These are phyloP conservation scores for Druceiella hillmani DNA, from an alignment of 2,888 invertebrate species.

Conservation along the genomic window DNA sequence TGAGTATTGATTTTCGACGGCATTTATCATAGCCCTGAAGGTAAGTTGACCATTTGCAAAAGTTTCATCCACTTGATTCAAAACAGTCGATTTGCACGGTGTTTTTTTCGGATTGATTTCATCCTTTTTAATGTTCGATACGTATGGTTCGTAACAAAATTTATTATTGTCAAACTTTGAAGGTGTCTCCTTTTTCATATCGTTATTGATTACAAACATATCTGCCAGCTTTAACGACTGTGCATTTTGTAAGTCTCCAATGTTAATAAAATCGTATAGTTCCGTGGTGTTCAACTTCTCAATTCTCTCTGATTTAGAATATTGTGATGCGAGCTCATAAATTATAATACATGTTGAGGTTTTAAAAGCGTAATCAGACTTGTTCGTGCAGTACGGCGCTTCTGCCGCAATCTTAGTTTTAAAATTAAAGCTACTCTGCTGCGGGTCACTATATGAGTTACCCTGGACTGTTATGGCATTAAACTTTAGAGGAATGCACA, in stretches of 20 bases:
- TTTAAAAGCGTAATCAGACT: slow-evolving; percentile 59
- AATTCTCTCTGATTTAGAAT: no score
- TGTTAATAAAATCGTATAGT: no score
- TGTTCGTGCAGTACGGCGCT: slow-evolving; percentile 54
- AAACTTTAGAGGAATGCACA: slow-evolving; percentile 55
- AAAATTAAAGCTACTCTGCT: slow-evolving; percentile 56
- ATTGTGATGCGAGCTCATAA: no score
- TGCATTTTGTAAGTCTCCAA: no score
- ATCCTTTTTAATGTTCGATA: slow-evolving; percentile 32
- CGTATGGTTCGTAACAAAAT: no score
- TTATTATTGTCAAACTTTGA: no score
- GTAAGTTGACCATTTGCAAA: slow-evolving; percentile 50
- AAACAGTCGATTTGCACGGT: slow-evolving; percentile 29
- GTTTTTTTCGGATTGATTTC: slow-evolving; percentile 21
- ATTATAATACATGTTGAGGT: slow-evolving; percentile 51
- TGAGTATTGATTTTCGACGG: slow-evolving; percentile 35
- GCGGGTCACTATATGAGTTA: slow-evolving; percentile 56
- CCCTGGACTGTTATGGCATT: slow-evolving; percentile 58
- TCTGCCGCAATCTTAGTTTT: slow-evolving; percentile 52
- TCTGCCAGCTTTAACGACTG: no score
- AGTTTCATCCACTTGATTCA: no score
- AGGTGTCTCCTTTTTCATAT: no score
- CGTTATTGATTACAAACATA: no score
- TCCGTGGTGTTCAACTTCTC: no score
- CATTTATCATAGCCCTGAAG: slow-evolving; percentile 43